Evolutionary conservation across 2,113 vertebrate genomes (phyloP), one percentile per base, ranked within the genome.

Genomic region (Cyprinodon variegatus): DNA sequence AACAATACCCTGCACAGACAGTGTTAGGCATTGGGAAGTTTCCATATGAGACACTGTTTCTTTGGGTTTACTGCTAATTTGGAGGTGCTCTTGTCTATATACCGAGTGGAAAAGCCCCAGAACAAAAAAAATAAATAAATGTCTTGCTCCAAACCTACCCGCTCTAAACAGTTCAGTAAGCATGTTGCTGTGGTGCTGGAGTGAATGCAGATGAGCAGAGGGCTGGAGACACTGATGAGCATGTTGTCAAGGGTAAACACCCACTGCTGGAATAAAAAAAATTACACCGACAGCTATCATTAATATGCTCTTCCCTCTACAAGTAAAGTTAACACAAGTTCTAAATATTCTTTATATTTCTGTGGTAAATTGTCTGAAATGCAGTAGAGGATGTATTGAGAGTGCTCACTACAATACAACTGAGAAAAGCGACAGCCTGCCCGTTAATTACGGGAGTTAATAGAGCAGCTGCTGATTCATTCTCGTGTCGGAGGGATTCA

Each of bases 381-480:
- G 50, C 9, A 8, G 50, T 7, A 20, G 20, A 57, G 50, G 17
- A 57, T 57, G 50, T 57, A 57, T 8, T 20, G 48, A 57, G 50
- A 20, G 4, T 62, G 36, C 11, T 13, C 61, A 17, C 13, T 37
- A 71, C 68, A 68, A 67, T 76, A 71, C 46, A 67, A 78, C 41
- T 67, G 6, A 20, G 29, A 50, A 74, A 77, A 64, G 78, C 20
- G 40, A 78, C 84, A 88, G 82, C 74, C 71, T 20, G 50, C 57
- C 68, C 0, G 57, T 84, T 92, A 91, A 91, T 91, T 90, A 87
- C 15, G 5, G 40, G 46, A 61, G 79, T 74, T 91, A 85, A 90
- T 76, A 81, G 79, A 89, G 81, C 77, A 87, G 82, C 82, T 86
- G 83, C 77, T 84, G 83, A 82, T 86, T 86, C 76, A 61, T 72